Evolutionary conservation across 2,113 vertebrate genomes (phyloP).

Genomic region (Hippolais icterina): DNA sequence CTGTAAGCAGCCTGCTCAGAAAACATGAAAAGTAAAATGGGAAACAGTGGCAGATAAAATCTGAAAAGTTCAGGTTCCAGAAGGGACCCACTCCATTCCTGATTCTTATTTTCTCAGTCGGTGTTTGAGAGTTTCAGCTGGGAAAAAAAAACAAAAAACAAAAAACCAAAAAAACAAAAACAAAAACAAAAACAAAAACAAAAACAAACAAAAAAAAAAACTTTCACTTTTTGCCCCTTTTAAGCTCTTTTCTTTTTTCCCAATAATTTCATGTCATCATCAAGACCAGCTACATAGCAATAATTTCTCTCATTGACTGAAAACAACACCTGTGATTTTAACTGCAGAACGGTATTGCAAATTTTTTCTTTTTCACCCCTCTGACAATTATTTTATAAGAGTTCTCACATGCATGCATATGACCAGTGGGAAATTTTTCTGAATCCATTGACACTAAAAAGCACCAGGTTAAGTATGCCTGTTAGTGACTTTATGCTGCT

Average conservation of each 20-base stretch:
- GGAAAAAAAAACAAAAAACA: too few relatives aligned
- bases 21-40: background rate
- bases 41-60: background rate
- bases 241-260: background rate
- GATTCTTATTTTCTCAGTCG: background rate
- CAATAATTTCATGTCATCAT: background rate
- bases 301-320: background rate
- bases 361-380: background rate
- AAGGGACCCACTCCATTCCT: background rate
- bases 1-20: background rate
- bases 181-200: background rate
- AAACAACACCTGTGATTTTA: background rate
- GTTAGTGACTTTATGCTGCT: background rate
- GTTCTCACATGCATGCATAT: fast-evolving
- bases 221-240: background rate
- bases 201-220: background rate
- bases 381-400: background rate
- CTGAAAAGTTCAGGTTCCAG: background rate
- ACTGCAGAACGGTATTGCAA: background rate
- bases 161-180: background rate
- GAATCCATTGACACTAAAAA: background rate
- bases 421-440: background rate
- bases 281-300: fast-evolving
- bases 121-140: background rate
- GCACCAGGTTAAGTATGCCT: background rate